phyloP scores from a whole-genome alignment of 2,888 invertebrate genomes.

The Eristalinus sepulchralis region DNA sequence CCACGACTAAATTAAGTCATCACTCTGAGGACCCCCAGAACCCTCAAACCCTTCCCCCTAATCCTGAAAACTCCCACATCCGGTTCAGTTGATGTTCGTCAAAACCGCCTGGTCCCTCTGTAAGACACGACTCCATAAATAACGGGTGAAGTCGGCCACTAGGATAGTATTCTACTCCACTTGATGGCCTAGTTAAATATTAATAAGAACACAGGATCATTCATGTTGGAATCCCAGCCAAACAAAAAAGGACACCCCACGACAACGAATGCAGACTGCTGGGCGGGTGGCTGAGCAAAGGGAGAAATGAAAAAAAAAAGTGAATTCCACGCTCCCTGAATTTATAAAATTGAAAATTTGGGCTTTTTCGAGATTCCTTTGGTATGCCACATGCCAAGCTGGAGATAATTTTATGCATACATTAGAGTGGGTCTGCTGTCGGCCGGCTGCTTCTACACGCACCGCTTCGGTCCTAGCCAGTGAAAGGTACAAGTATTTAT shows the following conservation, averaged over 20 bases:
- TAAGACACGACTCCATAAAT: constrained; percentile 19
- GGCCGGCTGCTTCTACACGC: background rate
- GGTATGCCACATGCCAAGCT: constrained; percentile 30
- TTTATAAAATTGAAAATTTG: constrained; percentile 34
- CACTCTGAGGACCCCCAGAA: background rate
- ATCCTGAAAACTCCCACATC: background rate
- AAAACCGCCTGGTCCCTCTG: background rate
- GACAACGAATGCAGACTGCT: background rate
- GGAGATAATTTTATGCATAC: constrained; percentile 43
- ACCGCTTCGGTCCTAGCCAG: background rate
- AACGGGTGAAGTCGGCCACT: background rate
- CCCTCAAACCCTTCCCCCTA: background rate
- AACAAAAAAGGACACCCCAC: background rate
- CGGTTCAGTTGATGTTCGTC: background rate
- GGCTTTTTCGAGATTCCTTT: constrained; percentile 10
- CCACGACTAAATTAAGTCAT: background rate
- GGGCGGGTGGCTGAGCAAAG: background rate
- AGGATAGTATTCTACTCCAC: constrained; percentile 12
- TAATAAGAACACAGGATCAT: constrained; percentile 19
- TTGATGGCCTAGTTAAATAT: constrained; percentile 39
- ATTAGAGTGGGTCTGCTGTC: constrained; percentile 22
- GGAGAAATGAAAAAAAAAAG: background rate
- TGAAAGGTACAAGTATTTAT: constrained; percentile 8
- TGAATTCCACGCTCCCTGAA: constrained; percentile 24
- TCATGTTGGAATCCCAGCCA: background rate